These are phyloP conservation scores for Meloidogyne hapla DNA, from an alignment of 1,140 invertebrate species.

Conservation along the genomic window DNA sequence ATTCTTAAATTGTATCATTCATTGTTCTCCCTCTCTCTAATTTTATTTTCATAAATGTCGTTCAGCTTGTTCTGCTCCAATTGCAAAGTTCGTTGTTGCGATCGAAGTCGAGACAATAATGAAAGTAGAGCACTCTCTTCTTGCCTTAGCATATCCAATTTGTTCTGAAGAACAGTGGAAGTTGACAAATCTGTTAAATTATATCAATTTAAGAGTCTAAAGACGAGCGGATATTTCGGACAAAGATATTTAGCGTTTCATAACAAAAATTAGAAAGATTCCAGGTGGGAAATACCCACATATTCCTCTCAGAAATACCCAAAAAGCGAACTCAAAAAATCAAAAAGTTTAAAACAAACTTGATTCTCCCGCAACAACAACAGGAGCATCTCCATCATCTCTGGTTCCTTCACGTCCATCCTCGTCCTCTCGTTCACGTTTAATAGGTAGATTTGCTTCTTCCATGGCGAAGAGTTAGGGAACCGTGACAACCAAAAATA, in stretches of 20 bases:
- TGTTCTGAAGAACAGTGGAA: constrained; percentile 4
- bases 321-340: no score
- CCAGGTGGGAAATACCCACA: no score
- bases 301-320: no score
- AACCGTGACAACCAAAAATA: no score
- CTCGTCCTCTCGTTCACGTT: neutral
- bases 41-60: constrained; percentile 14
- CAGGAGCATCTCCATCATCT: neutral
- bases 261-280: no score
- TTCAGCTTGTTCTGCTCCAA: constrained; percentile 4
- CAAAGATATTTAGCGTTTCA: no score
- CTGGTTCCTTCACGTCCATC: neutral
- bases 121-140: constrained; percentile 12
- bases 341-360: no score
- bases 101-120: constrained; percentile 4
- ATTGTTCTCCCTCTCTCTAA: neutral
- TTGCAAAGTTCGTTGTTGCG: constrained; percentile 17
- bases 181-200: neutral
- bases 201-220: no score
- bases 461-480: no score
- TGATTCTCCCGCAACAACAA: neutral
- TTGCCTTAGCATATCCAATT: constrained; percentile 10
- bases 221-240: no score
- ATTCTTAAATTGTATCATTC: neutral
- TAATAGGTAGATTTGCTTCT: neutral